Evolutionary conservation across 2,888 invertebrate genomes (phyloP), one percentile per base, ranked within the genome.

Genomic region (Mylabris sibirica): DNA sequence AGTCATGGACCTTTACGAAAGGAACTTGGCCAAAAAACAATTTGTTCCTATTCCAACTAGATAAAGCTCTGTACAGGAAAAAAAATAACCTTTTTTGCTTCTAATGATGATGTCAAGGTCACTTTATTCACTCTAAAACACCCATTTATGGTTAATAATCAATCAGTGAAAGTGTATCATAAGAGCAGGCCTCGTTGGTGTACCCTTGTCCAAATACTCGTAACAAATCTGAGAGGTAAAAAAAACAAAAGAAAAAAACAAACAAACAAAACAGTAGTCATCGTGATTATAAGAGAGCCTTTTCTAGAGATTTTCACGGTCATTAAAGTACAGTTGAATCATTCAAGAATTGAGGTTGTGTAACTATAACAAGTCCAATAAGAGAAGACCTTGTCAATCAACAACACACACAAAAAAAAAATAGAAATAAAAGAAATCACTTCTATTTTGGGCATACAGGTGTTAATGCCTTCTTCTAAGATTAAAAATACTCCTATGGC

Each of bases 251-350:
- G 3, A n/a, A 17, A 5, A 17, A 44, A 17, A 44, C 1, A 12
- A 14, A 41, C 14, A 12, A 41, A 41, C 14, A 6, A 44, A 14
- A 14, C 38, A 38, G 38, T 38, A 38, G 38, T 8, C 38, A 12
- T 14, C 12, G 9, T 3, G 14, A 38, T 30, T 30, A 12, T 38
- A n/a, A n/a, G 11, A 38, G 14, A 44, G 44, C 44, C 44, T 44
- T 44, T 44, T 44, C 44, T 44, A 44, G 44, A 44, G 0, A 17
- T 20, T 49, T 49, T 49, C 49, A 49, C 49, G 49, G 49, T 20
- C 49, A 49, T 49, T 49, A 49, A 49, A 49, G 20, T 49, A 41
- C 41, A 41, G 20, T 20, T 20, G 49, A 49, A 22, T 44, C 44
- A 44, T 44, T 17, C 17, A 8, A 9, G 9, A 6, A 20, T 49